These are phyloP conservation scores for Fistularia tabacaria DNA, from an alignment of 2,797 vertebrate genomes.

Conservation along the genomic window DNA sequence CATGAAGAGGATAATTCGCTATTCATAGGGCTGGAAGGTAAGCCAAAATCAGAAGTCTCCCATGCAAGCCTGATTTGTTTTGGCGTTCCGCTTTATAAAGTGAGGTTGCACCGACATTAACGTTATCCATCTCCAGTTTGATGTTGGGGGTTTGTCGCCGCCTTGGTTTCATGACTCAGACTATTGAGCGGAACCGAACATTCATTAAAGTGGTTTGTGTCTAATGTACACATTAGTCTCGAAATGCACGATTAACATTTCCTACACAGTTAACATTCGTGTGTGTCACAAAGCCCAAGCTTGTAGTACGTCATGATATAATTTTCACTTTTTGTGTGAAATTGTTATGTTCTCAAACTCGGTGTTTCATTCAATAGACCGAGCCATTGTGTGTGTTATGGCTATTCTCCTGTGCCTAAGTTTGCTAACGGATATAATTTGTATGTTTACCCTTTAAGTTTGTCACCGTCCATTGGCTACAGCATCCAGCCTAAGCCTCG, in stretches of 20 bases:
- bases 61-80: constrained; percentile 2
- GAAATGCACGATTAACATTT: background rate
- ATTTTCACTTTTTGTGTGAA: constrained; percentile 57
- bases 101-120: constrained; percentile 43
- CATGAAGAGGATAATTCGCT: constrained; percentile 81
- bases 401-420: too few relatives aligned
- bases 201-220: constrained; percentile 14
- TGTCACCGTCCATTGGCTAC: constrained; percentile 53
- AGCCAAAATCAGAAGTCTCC: constrained; percentile 35
- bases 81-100: constrained; percentile 22
- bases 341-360: constrained; percentile 56
- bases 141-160: constrained; percentile 64
- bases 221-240: background rate
- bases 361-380: constrained; percentile 64
- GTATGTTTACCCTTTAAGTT: too few relatives aligned
- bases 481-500: constrained; percentile 23
- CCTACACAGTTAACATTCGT: background rate
- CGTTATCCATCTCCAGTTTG: constrained; percentile 54
- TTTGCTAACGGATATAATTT: too few relatives aligned
- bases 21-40: constrained; percentile 80
- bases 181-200: constrained; percentile 57
- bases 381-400: constrained; percentile 61
- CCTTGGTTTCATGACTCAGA: constrained; percentile 69
- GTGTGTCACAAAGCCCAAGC: background rate
- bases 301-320: constrained; percentile 29